These are phyloP conservation scores for Gambusia yucatana DNA, from an alignment of 2,797 vertebrate species.

Conservation along the genomic window DNA sequence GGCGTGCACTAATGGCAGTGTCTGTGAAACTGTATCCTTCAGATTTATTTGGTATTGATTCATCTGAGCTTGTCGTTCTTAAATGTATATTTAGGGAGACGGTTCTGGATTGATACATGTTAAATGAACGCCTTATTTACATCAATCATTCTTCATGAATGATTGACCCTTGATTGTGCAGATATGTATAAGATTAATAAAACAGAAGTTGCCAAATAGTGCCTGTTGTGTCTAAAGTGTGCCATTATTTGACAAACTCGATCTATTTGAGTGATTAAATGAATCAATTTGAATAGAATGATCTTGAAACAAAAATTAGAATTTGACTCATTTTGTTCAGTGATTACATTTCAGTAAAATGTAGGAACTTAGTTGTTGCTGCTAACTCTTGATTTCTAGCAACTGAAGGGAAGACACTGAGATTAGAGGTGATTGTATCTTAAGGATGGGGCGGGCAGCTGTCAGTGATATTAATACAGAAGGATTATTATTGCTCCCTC, in stretches of 20 bases:
- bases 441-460: neutral
- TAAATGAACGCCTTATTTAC: neutral
- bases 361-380: neutral
- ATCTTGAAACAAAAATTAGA: neutral
- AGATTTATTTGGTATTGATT: neutral
- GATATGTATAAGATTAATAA: neutral
- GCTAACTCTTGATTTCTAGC: neutral
- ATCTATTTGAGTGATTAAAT: neutral
- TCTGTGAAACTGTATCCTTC: neutral
- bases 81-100: neutral
- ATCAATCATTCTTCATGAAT: neutral
- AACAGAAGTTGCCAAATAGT: neutral
- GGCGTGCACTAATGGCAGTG: neutral
- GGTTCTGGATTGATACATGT: neutral
- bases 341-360: neutral
- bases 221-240: neutral
- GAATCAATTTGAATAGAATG: too few species aligned
- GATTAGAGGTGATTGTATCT: neutral
- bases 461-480: neutral
- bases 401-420: neutral
- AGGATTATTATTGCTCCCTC: neutral
- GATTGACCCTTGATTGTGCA: neutral
- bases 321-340: neutral
- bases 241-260: neutral
- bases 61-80: neutral